phyloP scores from a whole-genome alignment of 2,113 vertebrate species.

The Cygnus atratus region DNA sequence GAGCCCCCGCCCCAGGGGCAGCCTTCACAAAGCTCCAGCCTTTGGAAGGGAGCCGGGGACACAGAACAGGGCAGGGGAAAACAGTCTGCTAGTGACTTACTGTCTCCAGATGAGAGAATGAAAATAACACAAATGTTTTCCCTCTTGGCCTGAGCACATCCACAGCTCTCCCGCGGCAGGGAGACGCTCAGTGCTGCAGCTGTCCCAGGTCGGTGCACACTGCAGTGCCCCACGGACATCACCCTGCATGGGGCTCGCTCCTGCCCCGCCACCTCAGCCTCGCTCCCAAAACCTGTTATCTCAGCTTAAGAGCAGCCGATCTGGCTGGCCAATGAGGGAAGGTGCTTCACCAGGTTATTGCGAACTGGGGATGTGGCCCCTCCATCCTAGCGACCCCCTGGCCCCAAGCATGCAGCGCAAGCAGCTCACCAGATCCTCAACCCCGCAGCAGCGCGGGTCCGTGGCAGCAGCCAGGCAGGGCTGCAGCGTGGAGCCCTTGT shows the following conservation, averaged over 20 bases:
- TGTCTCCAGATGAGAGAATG: background rate
- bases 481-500: background rate
- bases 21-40: accelerated
- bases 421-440: accelerated
- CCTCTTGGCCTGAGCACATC: accelerated
- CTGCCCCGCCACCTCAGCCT: accelerated
- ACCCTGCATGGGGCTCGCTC: accelerated
- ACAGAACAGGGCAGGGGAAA: accelerated
- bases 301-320: background rate
- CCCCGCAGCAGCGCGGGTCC: accelerated
- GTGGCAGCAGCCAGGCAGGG: background rate
- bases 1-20: background rate
- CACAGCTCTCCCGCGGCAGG: accelerated
- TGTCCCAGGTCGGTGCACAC: accelerated
- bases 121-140: accelerated
- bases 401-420: accelerated
- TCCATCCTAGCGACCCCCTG: background rate
- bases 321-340: accelerated
- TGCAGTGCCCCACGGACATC: accelerated
- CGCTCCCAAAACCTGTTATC: accelerated
- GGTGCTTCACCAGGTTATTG: accelerated
- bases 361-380: background rate
- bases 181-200: background rate
- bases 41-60: background rate
- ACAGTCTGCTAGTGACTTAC: accelerated